Conservation (phyloP, 2,113 vertebrate genomes). For the Lamprologus sp. region DNA sequence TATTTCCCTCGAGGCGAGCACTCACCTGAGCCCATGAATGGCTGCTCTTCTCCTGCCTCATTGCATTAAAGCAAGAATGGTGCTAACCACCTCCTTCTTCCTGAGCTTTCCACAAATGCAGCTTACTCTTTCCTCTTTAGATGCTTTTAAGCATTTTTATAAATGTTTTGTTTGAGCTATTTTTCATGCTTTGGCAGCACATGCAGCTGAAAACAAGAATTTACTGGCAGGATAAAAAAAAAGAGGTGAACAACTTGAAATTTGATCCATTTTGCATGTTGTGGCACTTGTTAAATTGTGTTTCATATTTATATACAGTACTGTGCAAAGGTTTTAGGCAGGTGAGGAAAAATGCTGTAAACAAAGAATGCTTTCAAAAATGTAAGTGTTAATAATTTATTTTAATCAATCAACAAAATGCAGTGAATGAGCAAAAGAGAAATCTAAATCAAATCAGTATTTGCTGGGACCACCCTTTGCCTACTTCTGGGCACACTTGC, state of each 20-base stretch:
- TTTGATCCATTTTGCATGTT: neutral
- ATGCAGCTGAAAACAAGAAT: neutral
- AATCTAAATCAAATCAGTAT: neutral
- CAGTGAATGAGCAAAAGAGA: neutral
- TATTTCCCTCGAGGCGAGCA: conserved; percentile 21
- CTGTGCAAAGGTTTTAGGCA: neutral
- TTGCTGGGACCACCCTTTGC: neutral
- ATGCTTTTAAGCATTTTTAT: neutral
- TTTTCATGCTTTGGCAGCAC: neutral
- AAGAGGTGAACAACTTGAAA: neutral
- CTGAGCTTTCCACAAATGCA: neutral
- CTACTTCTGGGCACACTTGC: neutral
- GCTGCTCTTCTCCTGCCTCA: neutral
- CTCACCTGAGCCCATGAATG: conserved; percentile 1
- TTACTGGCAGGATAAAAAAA: neutral
- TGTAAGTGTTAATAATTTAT: neutral
- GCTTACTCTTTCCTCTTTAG: neutral
- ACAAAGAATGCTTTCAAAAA: neutral
- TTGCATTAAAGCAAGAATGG: neutral
- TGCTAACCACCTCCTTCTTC: neutral
- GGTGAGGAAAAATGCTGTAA: neutral
- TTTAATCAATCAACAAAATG: neutral
- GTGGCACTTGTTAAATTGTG: too few species aligned
- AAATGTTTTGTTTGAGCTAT: neutral
- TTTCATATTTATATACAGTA: neutral